phyloP scores from a whole-genome alignment of 2,888 invertebrate genomes.

The Alcis repandata region DNA sequence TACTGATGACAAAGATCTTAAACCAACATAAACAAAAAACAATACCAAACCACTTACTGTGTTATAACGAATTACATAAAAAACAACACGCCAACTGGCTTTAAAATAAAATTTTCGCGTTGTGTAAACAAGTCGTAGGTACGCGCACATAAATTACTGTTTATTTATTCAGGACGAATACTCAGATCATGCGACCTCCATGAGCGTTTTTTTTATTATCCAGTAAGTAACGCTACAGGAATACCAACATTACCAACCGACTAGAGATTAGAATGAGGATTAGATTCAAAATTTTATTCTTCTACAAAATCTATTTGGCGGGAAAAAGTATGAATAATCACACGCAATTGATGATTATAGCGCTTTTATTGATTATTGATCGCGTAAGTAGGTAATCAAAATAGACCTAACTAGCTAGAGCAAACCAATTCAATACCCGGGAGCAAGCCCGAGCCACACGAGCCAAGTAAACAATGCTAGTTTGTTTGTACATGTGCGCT shows the following conservation, averaged over 20 bases:
- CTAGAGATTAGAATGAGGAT: constrained; percentile 32
- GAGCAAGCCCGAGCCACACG: constrained; percentile 51
- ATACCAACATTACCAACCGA: constrained; percentile 50
- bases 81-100: not conserved
- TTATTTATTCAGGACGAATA: constrained; percentile 63
- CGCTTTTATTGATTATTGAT: too few relatives aligned
- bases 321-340: too few relatives aligned
- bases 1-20: too few relatives aligned
- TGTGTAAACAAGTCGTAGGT: constrained; percentile 56
- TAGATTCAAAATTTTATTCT: constrained; percentile 1
- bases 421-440: constrained; percentile 51
- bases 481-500: constrained; percentile 85
- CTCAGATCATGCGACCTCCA: constrained; percentile 61
- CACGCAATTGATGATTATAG: too few relatives aligned
- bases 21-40: too few relatives aligned
- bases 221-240: constrained; percentile 50
- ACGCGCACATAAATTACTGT: constrained; percentile 57
- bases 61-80: not conserved
- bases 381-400: constrained; percentile 36
- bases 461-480: constrained; percentile 73
- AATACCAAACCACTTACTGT: too few relatives aligned
- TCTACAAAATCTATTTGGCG: too few relatives aligned
- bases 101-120: constrained; percentile 54
- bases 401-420: constrained; percentile 42
- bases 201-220: constrained; percentile 60